Percentiles rank a stretch among this genome's conserved stretches.
These are phyloP conservation scores for Sus scrofa DNA, from an alignment of 2,113 vertebrate genomes.

Conservation along the genomic window DNA sequence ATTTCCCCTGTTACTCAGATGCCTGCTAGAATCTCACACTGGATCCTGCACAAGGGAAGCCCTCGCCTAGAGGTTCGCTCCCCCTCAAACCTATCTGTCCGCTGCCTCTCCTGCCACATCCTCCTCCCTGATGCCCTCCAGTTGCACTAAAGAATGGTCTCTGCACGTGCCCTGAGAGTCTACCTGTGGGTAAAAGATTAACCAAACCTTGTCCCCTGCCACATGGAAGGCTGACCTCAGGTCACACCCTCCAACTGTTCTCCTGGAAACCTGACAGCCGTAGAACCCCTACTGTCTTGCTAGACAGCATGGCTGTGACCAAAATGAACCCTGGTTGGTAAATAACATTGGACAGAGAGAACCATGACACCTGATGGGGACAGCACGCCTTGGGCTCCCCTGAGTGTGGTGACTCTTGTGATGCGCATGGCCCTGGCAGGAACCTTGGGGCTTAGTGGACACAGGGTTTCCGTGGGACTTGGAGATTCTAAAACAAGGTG, in stretches of 20 bases:
- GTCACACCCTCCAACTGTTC: background rate
- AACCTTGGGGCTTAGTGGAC: background rate
- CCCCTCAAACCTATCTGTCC: background rate
- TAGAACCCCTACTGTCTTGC: background rate
- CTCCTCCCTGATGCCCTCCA: background rate
- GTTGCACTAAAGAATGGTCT: background rate
- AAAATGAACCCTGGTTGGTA: background rate
- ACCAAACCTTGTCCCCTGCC: background rate
- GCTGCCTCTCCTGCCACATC: background rate
- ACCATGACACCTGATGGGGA: background rate
- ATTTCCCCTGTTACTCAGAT: background rate
- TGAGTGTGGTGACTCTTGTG: background rate
- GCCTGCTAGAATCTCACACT: background rate
- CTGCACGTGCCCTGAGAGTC: background rate
- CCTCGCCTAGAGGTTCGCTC: background rate
- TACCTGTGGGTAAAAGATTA: background rate
- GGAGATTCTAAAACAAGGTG: background rate
- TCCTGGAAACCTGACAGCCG: background rate
- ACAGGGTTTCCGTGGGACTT: background rate
- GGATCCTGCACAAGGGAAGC: background rate
- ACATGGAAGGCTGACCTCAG: background rate
- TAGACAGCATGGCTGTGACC: background rate
- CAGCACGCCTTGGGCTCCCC: background rate
- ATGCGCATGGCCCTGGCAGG: background rate
- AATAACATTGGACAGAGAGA: background rate